Evolutionary conservation across 2,888 invertebrate species (phyloP).

Genomic region (Troides aeacus): DNA sequence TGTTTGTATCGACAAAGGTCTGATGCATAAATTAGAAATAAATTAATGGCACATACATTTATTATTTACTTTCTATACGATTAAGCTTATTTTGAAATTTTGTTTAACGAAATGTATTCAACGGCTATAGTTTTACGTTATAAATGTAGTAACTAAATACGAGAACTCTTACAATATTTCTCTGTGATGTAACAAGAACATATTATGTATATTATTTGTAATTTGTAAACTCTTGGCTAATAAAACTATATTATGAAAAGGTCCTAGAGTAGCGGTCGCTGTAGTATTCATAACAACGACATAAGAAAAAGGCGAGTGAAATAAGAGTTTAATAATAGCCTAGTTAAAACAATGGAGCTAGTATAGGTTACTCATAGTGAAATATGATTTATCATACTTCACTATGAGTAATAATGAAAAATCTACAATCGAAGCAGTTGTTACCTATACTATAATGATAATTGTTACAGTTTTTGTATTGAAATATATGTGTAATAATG

Average conservation of each 20-base stretch:
- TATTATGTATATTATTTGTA: no score
- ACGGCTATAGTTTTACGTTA: no score
- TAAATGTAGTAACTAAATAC: no score
- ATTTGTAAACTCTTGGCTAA: no score
- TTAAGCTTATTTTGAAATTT: no score
- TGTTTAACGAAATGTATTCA: no score
- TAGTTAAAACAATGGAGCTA: background rate
- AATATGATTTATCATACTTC: background rate
- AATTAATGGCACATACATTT: conserved; percentile 49
- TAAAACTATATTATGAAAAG: no score
- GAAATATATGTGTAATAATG: background rate
- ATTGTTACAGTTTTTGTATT: background rate
- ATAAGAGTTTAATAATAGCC: background rate
- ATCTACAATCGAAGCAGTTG: background rate
- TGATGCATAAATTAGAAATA: conserved; percentile 56
- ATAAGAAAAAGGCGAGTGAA: background rate
- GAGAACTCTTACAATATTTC: no score
- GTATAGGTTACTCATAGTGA: background rate
- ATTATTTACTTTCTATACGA: conserved; percentile 8
- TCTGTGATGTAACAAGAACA: no score
- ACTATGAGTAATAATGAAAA: conserved; percentile 4
- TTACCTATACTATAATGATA: background rate
- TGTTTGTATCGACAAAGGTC: conserved; percentile 33
- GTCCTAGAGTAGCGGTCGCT: no score
- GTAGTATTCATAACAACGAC: background rate